Percentiles rank a stretch among this genome's conserved stretches.
phyloP scores from a whole-genome alignment of 2,888 invertebrate species.

The Ypsolopha scabrella region DNA sequence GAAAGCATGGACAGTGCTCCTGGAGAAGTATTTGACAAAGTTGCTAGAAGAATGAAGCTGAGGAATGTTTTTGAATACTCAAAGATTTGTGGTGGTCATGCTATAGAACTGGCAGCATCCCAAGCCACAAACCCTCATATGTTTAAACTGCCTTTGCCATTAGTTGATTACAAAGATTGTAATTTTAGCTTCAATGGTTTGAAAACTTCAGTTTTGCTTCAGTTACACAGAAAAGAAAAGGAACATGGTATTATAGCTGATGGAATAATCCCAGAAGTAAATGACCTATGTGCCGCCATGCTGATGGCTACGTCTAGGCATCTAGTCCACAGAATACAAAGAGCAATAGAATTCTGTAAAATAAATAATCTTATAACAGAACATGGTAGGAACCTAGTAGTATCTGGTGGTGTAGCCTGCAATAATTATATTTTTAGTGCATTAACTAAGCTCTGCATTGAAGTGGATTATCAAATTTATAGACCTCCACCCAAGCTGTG shows the following conservation, averaged over 20 bases:
- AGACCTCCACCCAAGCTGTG: slow-evolving; percentile 88
- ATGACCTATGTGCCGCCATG: slow-evolving; percentile 89
- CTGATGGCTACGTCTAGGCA: slow-evolving; percentile 82
- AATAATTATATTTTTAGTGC: slow-evolving; percentile 84
- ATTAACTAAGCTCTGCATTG: slow-evolving; percentile 76
- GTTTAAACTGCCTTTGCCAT: slow-evolving; percentile 76
- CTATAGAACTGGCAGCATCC: slow-evolving; percentile 85
- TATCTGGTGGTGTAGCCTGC: slow-evolving; percentile 97
- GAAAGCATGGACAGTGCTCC: slow-evolving; percentile 87
- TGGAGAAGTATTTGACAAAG: slow-evolving; percentile 95
- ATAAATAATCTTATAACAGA: slow-evolving; percentile 75
- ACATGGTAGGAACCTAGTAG: slow-evolving; percentile 73
- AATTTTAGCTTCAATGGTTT: slow-evolving; percentile 93
- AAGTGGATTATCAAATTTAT: slow-evolving; percentile 74
- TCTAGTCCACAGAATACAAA: slow-evolving; percentile 84
- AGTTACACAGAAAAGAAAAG: slow-evolving; percentile 65
- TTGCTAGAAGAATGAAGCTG: slow-evolving; percentile 85
- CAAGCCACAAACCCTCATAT: slow-evolving; percentile 75
- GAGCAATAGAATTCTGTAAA: slow-evolving; percentile 84
- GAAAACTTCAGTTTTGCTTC: slow-evolving; percentile 72
- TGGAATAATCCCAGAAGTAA: slow-evolving; percentile 78
- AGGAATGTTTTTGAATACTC: slow-evolving; percentile 81
- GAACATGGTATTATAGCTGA: slow-evolving; percentile 72
- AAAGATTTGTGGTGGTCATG: slow-evolving; percentile 84
- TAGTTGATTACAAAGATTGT: slow-evolving; percentile 79